Evolutionary conservation across 1,140 invertebrate species (phyloP).

Genomic region (Trichomalopsis sarcophagae): DNA sequence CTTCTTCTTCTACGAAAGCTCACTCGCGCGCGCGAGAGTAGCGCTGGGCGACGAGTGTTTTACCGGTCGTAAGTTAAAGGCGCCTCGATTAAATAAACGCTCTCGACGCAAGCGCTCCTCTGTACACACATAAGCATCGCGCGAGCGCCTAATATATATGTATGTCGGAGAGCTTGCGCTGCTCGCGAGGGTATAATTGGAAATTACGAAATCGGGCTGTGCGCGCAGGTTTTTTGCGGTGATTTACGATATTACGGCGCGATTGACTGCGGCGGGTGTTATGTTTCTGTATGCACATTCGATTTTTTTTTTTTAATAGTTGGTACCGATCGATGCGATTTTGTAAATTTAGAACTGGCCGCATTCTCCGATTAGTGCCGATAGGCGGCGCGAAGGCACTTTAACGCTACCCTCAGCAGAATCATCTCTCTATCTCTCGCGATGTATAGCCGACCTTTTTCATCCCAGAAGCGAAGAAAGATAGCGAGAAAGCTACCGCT

Average conservation of each 20-base stretch:
- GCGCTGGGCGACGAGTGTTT: constrained; percentile 63
- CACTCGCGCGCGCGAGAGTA: constrained; percentile 51
- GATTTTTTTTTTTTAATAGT: too few relatives aligned
- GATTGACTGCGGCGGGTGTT: too few relatives aligned
- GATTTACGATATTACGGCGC: too few relatives aligned
- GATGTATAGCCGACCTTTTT: neutral
- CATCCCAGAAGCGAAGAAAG: neutral
- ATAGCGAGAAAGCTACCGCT: too few relatives aligned
- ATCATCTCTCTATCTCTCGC: too few relatives aligned
- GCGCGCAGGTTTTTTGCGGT: too few relatives aligned
- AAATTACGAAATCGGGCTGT: neutral
- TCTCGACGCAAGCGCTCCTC: neutral
- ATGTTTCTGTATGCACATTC: too few relatives aligned
- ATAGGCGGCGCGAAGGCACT: too few relatives aligned
- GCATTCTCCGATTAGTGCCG: too few relatives aligned
- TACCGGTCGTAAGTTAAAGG: constrained; percentile 61
- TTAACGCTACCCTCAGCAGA: too few relatives aligned
- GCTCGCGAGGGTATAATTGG: neutral
- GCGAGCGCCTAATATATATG: neutral
- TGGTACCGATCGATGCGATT: too few relatives aligned
- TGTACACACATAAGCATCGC: neutral
- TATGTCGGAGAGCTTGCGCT: neutral
- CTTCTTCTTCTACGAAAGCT: constrained; percentile 58
- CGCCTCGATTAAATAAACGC: constrained; percentile 64
- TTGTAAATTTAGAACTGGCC: too few relatives aligned